phyloP scores from a whole-genome alignment of 2,888 invertebrate genomes.

The Yponomeuta evonymella region DNA sequence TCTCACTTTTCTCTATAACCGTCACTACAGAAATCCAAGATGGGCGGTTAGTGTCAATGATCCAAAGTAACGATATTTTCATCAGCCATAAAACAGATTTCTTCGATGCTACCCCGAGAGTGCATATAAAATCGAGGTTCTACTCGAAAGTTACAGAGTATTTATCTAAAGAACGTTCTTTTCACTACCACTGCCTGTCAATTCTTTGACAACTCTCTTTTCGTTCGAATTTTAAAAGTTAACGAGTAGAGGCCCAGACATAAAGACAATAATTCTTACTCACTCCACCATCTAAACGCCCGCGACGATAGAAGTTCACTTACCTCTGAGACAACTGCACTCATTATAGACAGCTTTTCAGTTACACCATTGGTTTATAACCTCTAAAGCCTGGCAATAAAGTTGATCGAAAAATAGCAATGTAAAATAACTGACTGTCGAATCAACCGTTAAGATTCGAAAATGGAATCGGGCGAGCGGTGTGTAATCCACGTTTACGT shows the following conservation, averaged over 20 bases:
- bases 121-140: not conserved
- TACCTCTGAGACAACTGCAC: conserved; percentile 1
- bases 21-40: not conserved
- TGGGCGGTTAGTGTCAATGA: not conserved
- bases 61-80: not conserved
- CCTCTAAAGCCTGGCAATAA: not conserved
- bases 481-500: not conserved
- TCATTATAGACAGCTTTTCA: not conserved
- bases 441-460: conserved; percentile 1
- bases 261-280: not conserved
- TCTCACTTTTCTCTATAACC: not conserved
- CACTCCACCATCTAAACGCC: not conserved
- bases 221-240: too few relatives aligned
- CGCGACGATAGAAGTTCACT: not conserved
- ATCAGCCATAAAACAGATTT: not conserved
- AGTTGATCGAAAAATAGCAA: not conserved
- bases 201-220: too few relatives aligned
- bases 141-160: not conserved
- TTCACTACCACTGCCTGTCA: too few relatives aligned
- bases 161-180: too few relatives aligned
- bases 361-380: not conserved
- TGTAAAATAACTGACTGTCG: not conserved
- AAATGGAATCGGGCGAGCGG: not conserved
- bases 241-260: too few relatives aligned
- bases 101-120: not conserved